phyloP scores from a whole-genome alignment of 2,888 invertebrate species.

The Acrobasis suavella region DNA sequence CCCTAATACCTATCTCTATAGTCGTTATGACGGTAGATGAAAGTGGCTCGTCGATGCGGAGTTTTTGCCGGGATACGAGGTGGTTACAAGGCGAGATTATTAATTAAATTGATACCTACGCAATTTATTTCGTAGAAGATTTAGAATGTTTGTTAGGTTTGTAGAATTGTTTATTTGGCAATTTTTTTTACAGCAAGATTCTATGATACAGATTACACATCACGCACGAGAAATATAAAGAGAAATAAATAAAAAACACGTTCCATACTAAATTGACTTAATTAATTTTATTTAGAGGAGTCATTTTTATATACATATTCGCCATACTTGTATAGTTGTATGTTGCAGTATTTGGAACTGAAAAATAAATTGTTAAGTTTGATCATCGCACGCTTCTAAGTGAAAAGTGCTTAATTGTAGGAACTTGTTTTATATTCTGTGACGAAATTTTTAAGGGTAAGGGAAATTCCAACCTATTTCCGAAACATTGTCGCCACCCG shows the following conservation, averaged over 20 bases:
- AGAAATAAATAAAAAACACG: no score
- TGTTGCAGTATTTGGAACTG: background rate
- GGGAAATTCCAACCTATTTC: conserved; percentile 25
- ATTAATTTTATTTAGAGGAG: no score
- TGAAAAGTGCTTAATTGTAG: no score
- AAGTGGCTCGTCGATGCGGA: conserved; percentile 31
- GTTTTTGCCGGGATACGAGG: conserved; percentile 4
- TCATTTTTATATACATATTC: no score
- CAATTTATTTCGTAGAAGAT: background rate
- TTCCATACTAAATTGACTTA: no score
- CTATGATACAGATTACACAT: no score
- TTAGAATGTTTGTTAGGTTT: background rate
- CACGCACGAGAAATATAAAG: no score
- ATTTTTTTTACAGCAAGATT: no score
- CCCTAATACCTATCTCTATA: conserved; percentile 57
- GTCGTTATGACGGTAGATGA: conserved; percentile 28
- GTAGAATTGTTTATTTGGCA: no score
- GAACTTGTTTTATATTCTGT: background rate
- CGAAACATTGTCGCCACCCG: conserved; percentile 23
- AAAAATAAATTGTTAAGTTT: no score
- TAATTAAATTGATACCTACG: background rate
- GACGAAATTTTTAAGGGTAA: background rate
- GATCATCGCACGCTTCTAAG: no score
- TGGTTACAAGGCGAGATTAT: background rate
- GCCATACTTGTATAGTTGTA: no score